Evolutionary conservation across 1,140 invertebrate genomes (phyloP).

Genomic region (Drosophila arawakana): DNA sequence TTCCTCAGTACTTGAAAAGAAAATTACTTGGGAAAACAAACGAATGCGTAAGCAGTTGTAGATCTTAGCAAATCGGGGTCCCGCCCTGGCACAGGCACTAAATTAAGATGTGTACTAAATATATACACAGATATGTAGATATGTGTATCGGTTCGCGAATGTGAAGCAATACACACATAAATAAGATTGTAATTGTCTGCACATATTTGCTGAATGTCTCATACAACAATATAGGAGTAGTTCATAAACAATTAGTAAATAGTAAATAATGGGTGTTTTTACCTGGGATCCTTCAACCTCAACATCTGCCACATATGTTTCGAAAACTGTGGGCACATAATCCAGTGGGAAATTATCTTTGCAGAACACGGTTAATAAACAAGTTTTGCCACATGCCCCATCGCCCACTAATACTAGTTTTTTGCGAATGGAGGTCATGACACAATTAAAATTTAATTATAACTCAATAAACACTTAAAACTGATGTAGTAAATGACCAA

Average conservation of each 20-base stretch:
- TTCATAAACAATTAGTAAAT: not conserved
- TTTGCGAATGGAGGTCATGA: conserved; percentile 98
- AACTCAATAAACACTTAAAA: not conserved
- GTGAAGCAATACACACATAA: conserved; percentile 21
- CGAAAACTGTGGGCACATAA: conserved; percentile 99
- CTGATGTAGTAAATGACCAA: not conserved
- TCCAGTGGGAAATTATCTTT: conserved; percentile 99
- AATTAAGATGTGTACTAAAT: conserved; percentile 55
- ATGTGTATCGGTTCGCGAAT: not conserved
- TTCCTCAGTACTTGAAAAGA: conserved; percentile 18
- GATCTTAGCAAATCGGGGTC: conserved; percentile 14
- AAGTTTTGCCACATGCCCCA: conserved; percentile 99
- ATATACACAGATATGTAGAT: conserved; percentile 19
- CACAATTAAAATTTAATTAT: conserved; percentile 7
- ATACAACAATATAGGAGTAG: conserved; percentile 13
- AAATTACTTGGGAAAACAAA: conserved; percentile 13
- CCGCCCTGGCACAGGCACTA: conserved; percentile 32
- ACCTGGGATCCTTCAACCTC: conserved; percentile 98
- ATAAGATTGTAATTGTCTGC: conserved; percentile 26
- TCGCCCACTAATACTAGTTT: conserved; percentile 99
- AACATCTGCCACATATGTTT: conserved; percentile 99
- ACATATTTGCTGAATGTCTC: conserved; percentile 15
- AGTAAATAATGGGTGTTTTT: conserved; percentile 38
- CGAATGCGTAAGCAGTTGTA: conserved; percentile 22
- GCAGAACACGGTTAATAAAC: conserved; percentile 97